Conservation (phyloP, 2,888 invertebrate genomes). For the Lasioglossum lativentre region DNA sequence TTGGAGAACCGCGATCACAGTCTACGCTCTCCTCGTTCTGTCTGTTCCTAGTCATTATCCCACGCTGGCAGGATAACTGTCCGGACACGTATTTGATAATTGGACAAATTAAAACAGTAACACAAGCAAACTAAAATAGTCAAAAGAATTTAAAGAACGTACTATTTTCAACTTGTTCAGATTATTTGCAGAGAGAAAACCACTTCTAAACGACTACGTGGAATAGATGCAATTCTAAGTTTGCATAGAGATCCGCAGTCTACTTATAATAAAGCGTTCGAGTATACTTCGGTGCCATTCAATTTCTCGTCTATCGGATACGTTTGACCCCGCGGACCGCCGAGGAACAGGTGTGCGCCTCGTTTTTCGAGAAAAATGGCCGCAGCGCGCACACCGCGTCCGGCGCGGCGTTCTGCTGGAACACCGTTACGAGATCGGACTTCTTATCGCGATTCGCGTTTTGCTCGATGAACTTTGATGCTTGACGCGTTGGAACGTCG, state of each 20-base stretch:
- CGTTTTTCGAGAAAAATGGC: slow-evolving; percentile 1
- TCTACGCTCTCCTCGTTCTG: too few species aligned
- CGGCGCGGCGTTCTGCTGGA: slow-evolving; percentile 13
- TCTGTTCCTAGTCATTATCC: too few species aligned
- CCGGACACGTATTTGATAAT: too few species aligned
- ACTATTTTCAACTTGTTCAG: too few species aligned
- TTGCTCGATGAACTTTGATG: slow-evolving; percentile 47
- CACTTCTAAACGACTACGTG: background rate
- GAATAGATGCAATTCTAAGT: too few species aligned
- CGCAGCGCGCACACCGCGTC: background rate
- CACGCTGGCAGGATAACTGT: too few species aligned
- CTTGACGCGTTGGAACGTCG: slow-evolving; percentile 17
- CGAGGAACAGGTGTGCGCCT: slow-evolving; percentile 23
- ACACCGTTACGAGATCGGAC: slow-evolving; percentile 55
- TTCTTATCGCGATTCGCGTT: slow-evolving; percentile 46
- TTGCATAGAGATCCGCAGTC: too few species aligned
- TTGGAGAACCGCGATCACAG: background rate
- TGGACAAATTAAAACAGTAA: too few species aligned
- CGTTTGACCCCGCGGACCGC: background rate
- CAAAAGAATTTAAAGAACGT: too few species aligned
- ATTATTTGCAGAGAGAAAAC: too few species aligned
- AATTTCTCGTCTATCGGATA: background rate
- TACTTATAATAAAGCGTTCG: background rate
- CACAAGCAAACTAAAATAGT: too few species aligned
- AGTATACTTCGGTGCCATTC: background rate